phyloP scores from a whole-genome alignment of 2,113 vertebrate genomes.

The Guaruba guarouba region DNA sequence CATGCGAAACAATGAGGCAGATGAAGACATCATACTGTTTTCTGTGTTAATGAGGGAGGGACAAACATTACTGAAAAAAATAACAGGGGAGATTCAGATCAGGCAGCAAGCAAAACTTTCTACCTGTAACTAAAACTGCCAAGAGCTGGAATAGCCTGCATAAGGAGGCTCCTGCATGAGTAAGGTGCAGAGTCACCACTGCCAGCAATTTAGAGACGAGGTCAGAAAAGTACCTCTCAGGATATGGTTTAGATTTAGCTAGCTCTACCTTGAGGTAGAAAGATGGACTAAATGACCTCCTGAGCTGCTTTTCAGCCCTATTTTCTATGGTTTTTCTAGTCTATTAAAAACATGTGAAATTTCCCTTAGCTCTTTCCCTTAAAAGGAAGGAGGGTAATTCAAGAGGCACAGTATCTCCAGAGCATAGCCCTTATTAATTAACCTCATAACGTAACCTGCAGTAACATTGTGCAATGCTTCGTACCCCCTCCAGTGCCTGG shows the following conservation, averaged over 20 bases:
- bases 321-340: conserved; percentile 35
- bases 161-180: neutral
- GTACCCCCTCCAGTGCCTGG: conserved; percentile 36
- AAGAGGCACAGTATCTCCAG: conserved; percentile 22
- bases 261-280: conserved; percentile 37
- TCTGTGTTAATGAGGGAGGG: neutral
- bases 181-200: neutral
- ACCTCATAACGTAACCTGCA: conserved; percentile 55
- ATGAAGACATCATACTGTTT: neutral
- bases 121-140: neutral
- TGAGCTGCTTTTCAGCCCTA: conserved; percentile 65
- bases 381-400: conserved; percentile 61
- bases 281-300: conserved; percentile 43
- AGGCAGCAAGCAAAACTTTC: neutral
- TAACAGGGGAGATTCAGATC: neutral
- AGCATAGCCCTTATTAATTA: conserved; percentile 70
- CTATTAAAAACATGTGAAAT: conserved; percentile 55
- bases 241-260: neutral
- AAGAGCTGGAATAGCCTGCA: neutral
- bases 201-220: neutral
- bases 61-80: neutral
- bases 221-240: conserved; percentile 36
- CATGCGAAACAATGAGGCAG: fast-evolving
- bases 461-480: neutral
- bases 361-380: conserved; percentile 52